Base-by-base conservation (phyloP, 2,797 vertebrate genomes). In the Chiloscyllium punctatum region DNA sequence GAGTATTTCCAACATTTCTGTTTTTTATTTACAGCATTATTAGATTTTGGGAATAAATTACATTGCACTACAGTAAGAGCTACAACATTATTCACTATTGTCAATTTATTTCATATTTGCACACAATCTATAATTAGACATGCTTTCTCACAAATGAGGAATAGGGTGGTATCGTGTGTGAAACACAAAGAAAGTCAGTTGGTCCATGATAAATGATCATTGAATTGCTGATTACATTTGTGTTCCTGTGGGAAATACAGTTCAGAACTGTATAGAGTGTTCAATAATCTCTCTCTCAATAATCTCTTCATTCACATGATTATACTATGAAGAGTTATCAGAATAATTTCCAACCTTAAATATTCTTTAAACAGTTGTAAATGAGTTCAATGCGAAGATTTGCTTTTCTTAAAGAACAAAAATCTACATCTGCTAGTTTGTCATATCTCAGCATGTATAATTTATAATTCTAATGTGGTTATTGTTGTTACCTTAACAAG, bases 61-160 rank as follows among this genome's bases (percentile, higher is more conserved):
- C 2, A 92, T 37, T 92, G 66, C 21, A 42, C 23, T 3, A 69
- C 23, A 33, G 33, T 91, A 6, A 21, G 57, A 66, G 66, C 16
- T 18, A 7, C 88, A 69, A 37, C 21, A 92, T 69, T 90, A 66
- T 23, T 69, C 90, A 18, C 5, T 33, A 66, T 6, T 57, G 91
- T 90, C 87, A 92, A 42, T 69, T 92, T 69, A 92, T 92, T 74
- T 53, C 27, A 30, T 18, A 71, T 95, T 91, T 91, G 57, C 30
- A 21, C 88, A 57, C 42, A 84, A 84, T 91, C 94, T 77, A 77
- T n/a, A 72, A 77, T 95, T 74, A 72, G 94, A 74, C 42, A n/a
- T 57, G 7, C 53, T 51, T 53, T 57, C 30, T 30, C 27, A 57
- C 71, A 95, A 48, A 95, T 95, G 71, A 71, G 53, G 74, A 95